These are phyloP conservation scores for Alexandromys oeconomus DNA, from an alignment of 2,797 vertebrate genomes.

Conservation along the genomic window DNA sequence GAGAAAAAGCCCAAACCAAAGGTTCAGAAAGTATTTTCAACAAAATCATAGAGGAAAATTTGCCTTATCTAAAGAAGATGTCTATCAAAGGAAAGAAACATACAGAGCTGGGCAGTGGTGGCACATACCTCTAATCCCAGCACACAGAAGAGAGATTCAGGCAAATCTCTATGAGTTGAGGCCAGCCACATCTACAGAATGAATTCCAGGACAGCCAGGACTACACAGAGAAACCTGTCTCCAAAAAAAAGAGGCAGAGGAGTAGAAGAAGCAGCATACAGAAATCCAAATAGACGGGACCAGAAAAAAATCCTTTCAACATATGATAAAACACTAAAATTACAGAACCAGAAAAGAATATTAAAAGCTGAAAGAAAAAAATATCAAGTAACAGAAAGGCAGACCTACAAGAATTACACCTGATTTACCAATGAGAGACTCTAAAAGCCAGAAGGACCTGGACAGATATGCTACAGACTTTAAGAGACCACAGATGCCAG, in stretches of 20 bases:
- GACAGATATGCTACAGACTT: background rate
- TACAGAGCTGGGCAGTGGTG: background rate
- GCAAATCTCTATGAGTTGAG: background rate
- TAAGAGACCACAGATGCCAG: background rate
- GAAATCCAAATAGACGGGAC: background rate
- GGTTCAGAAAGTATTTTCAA: background rate
- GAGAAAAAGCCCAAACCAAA: background rate
- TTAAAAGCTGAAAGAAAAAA: background rate
- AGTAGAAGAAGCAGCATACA: background rate
- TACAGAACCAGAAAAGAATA: background rate
- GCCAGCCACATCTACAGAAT: background rate
- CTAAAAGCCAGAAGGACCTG: background rate
- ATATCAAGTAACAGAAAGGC: background rate
- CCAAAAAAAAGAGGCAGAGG: background rate
- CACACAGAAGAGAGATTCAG: background rate
- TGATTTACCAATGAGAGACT: background rate
- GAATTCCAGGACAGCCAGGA: background rate
- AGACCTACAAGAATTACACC: background rate
- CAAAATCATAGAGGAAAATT: background rate
- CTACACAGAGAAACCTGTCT: background rate
- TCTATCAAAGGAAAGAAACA: background rate
- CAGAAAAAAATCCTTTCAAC: background rate
- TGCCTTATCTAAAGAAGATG: background rate
- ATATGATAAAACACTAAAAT: background rate
- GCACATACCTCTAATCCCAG: background rate